Evolutionary conservation across 2,797 vertebrate genomes (phyloP).

Genomic region (Esox lucius): DNA sequence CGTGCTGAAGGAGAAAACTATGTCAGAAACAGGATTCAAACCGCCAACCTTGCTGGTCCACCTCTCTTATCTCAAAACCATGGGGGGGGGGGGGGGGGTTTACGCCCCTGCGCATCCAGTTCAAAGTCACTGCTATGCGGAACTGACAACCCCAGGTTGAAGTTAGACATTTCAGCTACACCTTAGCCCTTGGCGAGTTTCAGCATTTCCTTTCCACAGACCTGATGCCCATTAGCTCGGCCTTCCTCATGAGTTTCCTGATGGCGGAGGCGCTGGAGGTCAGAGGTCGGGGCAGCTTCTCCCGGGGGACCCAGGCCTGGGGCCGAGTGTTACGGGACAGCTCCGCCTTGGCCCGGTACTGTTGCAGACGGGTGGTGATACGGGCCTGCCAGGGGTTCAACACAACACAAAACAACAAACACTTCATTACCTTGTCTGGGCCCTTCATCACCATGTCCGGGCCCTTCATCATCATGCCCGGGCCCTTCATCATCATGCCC

Average conservation of each 20-base stretch:
- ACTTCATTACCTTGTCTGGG: neutral
- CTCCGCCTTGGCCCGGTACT: conserved; percentile 95
- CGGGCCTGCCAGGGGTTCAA: conserved; percentile 77
- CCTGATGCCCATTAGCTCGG: conserved; percentile 92
- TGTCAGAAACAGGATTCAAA: neutral
- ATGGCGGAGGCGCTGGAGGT: conserved; percentile 98
- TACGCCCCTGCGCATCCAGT: neutral
- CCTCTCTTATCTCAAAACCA: neutral
- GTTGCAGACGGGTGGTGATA: conserved; percentile 92
- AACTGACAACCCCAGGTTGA: neutral
- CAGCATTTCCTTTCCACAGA: neutral
- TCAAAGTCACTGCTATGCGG: neutral
- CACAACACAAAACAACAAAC: conserved; percentile 10
- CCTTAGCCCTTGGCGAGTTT: neutral
- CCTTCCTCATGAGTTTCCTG: conserved; percentile 96
- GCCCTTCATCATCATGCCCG: too few species aligned
- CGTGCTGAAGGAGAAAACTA: conserved; percentile 70
- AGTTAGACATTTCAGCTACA: neutral
- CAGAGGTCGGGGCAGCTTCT: conserved; percentile 92
- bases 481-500: too few species aligned
- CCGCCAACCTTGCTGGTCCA: neutral
- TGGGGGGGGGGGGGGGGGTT: too few species aligned
- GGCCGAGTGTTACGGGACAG: conserved; percentile 92
- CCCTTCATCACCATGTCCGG: neutral
- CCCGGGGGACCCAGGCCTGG: conserved; percentile 96